Percentiles rank a stretch among this genome's conserved stretches.
Evolutionary conservation across 1,140 invertebrate genomes (phyloP).

Genomic region (Alviniconcha marisindica): DNA sequence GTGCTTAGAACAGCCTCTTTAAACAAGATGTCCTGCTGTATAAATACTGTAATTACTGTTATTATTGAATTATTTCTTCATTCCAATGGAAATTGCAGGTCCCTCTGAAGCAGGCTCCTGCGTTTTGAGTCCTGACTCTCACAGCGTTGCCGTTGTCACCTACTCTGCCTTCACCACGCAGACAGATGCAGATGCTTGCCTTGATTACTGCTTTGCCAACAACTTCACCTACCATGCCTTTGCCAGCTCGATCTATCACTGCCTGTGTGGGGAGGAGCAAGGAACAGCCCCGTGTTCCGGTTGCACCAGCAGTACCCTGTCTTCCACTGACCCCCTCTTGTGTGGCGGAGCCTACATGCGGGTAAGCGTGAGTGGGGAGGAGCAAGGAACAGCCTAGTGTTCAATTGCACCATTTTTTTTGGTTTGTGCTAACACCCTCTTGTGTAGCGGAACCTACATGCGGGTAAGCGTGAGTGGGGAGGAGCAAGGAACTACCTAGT

Average conservation of each 20-base stretch:
- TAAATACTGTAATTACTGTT: no score
- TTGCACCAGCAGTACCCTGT: not conserved
- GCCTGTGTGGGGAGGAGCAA: not conserved
- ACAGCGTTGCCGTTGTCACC: not conserved
- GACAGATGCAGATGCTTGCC: not conserved
- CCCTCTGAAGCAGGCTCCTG: not conserved
- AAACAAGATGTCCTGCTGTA: no score
- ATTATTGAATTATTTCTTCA: no score
- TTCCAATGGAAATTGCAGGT: no score
- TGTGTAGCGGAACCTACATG: not conserved
- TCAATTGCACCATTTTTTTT: not conserved
- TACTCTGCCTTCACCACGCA: not conserved
- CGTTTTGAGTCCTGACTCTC: not conserved
- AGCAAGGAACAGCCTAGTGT: not conserved
- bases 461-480: constrained; percentile 14
- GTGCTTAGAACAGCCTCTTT: no score
- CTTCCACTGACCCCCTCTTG: not conserved
- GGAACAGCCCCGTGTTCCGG: not conserved
- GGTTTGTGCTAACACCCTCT: not conserved
- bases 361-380: constrained; percentile 14
- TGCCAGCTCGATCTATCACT: not conserved
- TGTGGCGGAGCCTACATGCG: not conserved
- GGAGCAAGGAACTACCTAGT: not conserved
- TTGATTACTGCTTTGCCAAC: not conserved
- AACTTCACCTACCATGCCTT: constrained; percentile 1